A percentile compares a stretch with the other conserved stretches of the same genome.
Conservation (phyloP, 1,140 invertebrate genomes). For the Drosophila quadrilineata region DNA sequence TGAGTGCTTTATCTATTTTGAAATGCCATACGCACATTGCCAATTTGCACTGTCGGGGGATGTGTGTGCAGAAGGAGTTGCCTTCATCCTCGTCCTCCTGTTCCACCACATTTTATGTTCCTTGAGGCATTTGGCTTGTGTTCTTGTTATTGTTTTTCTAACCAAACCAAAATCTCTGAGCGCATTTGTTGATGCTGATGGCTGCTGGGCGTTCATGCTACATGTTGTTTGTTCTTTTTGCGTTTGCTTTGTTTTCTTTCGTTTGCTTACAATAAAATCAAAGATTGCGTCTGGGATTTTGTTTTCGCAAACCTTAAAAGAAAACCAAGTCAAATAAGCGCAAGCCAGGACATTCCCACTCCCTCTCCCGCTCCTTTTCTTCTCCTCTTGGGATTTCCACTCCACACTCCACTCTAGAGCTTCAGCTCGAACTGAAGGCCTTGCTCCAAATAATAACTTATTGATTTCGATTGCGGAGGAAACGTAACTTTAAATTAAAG, state of each 20-base stretch:
- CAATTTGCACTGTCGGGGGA: slow-evolving; percentile 27
- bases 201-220: slow-evolving; percentile 12
- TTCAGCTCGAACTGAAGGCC: slow-evolving; percentile 4
- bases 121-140: slow-evolving; percentile 28
- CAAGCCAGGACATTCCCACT: slow-evolving; percentile 3
- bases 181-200: slow-evolving; percentile 53
- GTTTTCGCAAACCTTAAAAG: slow-evolving; percentile 44
- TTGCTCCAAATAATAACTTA: slow-evolving; percentile 40
- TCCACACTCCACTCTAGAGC: not conserved
- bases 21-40: slow-evolving; percentile 32
- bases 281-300: slow-evolving; percentile 53
- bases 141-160: slow-evolving; percentile 40
- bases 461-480: slow-evolving; percentile 34
- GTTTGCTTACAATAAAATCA: slow-evolving; percentile 52
- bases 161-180: slow-evolving; percentile 52
- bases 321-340: slow-evolving; percentile 42
- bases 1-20: slow-evolving; percentile 15
- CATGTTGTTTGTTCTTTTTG: slow-evolving; percentile 37
- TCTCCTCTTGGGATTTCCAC: slow-evolving; percentile 12
- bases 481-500: slow-evolving; percentile 42
- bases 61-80: not conserved
- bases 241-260: slow-evolving; percentile 38
- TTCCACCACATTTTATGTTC: slow-evolving; percentile 7
- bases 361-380: not conserved
- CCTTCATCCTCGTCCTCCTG: not conserved